Evolutionary conservation across 2,113 vertebrate genomes (phyloP).

Genomic region (Sylvia atricapilla): DNA sequence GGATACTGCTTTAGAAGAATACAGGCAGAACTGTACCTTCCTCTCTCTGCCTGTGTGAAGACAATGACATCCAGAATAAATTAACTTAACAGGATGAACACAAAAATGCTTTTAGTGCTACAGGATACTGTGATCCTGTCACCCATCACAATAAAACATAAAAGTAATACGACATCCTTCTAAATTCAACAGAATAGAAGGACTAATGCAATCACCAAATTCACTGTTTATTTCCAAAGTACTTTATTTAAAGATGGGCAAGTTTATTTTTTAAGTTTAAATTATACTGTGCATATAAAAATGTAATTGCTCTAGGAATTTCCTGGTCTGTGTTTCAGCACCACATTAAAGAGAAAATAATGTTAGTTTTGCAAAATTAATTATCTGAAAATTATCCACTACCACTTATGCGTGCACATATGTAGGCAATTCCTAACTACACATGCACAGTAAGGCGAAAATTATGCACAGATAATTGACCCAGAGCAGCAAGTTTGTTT

Average conservation of each 20-base stretch:
- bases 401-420: not conserved
- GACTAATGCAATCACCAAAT: not conserved
- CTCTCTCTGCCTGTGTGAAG: not conserved
- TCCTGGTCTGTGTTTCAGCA: not conserved
- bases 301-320: not conserved
- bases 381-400: not conserved
- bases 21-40: not conserved
- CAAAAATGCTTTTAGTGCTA: not conserved
- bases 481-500: not conserved
- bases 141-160: not conserved
- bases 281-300: not conserved
- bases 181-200: not conserved
- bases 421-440: not conserved
- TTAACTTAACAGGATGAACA: not conserved
- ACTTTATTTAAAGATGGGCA: not conserved
- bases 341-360: not conserved
- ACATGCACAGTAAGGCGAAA: not conserved
- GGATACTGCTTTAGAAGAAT: not conserved
- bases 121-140: not conserved
- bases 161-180: not conserved
- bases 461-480: not conserved
- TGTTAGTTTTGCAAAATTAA: not conserved
- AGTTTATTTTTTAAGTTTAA: not conserved
- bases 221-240: not conserved
- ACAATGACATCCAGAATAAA: not conserved